These are phyloP conservation scores for Lissonota sp. DNA, from an alignment of 2,888 invertebrate species.

Conservation along the genomic window DNA sequence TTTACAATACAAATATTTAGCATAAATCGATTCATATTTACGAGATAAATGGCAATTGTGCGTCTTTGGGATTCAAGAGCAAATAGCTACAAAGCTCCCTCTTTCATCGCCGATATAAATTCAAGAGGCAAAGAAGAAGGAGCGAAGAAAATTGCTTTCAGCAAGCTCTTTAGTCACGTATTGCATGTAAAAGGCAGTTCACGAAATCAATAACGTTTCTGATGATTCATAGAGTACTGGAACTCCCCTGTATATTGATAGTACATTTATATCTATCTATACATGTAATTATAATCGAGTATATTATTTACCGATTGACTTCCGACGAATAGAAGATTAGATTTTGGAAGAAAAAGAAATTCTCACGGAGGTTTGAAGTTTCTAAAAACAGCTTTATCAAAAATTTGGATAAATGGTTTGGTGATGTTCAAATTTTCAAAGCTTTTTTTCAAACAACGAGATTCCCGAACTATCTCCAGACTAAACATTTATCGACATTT, in stretches of 20 bases:
- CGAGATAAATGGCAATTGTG: slow-evolving; percentile 41
- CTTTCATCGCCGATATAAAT: background rate
- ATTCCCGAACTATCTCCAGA: too few relatives aligned
- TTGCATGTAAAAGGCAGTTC: slow-evolving; percentile 60
- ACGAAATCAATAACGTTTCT: slow-evolving; percentile 59
- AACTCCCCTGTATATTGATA: background rate
- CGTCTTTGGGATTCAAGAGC: slow-evolving; percentile 32
- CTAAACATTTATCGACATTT: too few relatives aligned
- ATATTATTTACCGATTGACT: too few relatives aligned
- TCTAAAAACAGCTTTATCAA: background rate
- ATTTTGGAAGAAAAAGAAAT: too few relatives aligned
- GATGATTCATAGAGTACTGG: slow-evolving; percentile 40
- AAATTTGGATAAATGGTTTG: slow-evolving; percentile 1
- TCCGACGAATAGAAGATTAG: too few relatives aligned
- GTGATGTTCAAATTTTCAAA: too few relatives aligned
- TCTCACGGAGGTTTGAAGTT: background rate
- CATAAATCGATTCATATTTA: slow-evolving; percentile 34
- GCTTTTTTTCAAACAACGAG: too few relatives aligned
- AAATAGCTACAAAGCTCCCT: slow-evolving; percentile 24
- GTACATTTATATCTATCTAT: background rate
- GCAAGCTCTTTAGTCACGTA: slow-evolving; percentile 60
- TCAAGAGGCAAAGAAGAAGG: slow-evolving; percentile 13
- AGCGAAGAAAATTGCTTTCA: slow-evolving; percentile 51
- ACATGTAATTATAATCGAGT: background rate
- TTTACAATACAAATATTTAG: slow-evolving; percentile 14